These are phyloP conservation scores for Arrhopalites spinosus DNA, from an alignment of 2,888 invertebrate genomes.

Conservation along the genomic window DNA sequence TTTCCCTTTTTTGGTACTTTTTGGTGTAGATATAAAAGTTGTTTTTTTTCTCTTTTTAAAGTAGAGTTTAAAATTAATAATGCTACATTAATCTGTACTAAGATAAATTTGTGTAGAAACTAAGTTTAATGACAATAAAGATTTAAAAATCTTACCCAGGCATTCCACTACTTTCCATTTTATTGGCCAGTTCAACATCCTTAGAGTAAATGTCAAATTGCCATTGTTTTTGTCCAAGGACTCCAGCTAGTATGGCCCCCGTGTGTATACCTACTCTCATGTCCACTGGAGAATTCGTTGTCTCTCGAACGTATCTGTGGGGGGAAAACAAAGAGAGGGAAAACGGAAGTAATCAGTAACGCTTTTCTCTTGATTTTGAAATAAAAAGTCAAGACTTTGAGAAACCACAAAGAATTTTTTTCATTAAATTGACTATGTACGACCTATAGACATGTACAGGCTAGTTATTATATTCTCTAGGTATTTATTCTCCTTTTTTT, in stretches of 20 bases:
- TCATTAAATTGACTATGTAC: not conserved
- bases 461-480: not conserved
- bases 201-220: constrained; percentile 93
- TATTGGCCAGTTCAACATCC: constrained; percentile 93
- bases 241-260: constrained; percentile 83
- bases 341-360: not conserved
- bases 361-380: not conserved
- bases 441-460: not conserved
- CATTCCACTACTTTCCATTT: constrained; percentile 95
- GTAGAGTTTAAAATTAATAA: no score
- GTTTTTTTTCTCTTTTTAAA: no score
- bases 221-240: constrained; percentile 93
- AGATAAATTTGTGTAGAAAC: not conserved
- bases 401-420: not conserved
- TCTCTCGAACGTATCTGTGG: constrained; percentile 84
- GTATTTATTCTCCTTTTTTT: no score
- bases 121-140: no score
- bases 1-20: no score
- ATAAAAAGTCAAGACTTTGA: not conserved
- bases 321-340: not conserved
- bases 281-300: constrained; percentile 90
- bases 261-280: constrained; percentile 88
- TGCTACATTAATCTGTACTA: not conserved
- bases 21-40: no score
- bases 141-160: constrained; percentile 82